Conservation (phyloP, 2,888 invertebrate species). For the Carabus problematicus region DNA sequence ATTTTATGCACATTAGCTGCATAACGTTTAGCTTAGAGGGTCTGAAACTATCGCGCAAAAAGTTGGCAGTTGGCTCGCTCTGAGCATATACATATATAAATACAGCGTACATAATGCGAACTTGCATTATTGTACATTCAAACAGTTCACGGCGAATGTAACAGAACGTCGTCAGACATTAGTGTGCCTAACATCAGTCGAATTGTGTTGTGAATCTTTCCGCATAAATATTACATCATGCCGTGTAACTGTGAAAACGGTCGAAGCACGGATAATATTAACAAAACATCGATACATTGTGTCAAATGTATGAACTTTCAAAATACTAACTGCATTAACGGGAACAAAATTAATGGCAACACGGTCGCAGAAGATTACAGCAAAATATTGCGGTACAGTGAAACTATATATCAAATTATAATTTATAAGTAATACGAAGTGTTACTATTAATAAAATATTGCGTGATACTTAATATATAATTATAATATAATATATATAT, state of each 20-base stretch:
- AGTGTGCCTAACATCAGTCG: neutral
- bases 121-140: neutral
- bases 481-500: no score
- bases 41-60: no score
- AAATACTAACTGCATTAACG: constrained; percentile 21
- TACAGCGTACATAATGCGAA: constrained; percentile 1
- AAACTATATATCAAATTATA: constrained; percentile 4
- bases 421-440: neutral
- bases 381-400: constrained; percentile 4
- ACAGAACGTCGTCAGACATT: constrained; percentile 4
- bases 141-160: neutral
- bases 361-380: constrained; percentile 9
- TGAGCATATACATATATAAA: neutral
- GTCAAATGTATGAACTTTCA: neutral
- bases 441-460: neutral
- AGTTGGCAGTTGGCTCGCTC: no score
- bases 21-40: no score
- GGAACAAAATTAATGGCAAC: constrained; percentile 23
- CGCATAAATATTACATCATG: constrained; percentile 20
- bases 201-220: no score
- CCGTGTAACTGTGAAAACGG: constrained; percentile 20
- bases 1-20: no score
- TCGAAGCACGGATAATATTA: constrained; percentile 18
- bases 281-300: constrained; percentile 8
- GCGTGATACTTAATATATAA: neutral